phyloP scores from a whole-genome alignment of 2,113 vertebrate species.

The Dinomys branickii region DNA sequence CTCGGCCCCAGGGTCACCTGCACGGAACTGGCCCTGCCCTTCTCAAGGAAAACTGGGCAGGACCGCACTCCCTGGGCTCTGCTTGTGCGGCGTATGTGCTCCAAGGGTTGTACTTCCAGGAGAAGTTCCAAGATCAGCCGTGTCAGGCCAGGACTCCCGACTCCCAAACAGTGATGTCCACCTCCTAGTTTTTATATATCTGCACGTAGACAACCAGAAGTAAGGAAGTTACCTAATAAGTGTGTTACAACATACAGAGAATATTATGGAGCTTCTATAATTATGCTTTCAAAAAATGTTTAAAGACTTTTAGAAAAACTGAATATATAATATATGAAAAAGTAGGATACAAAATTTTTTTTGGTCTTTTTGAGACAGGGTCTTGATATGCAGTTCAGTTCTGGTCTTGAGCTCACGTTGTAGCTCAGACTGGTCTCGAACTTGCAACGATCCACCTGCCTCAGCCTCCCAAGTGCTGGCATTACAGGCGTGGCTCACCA shows the following conservation, averaged over 20 bases:
- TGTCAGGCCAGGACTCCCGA: background rate
- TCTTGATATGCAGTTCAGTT: too few species aligned
- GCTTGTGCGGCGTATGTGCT: background rate
- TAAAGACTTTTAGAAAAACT: background rate
- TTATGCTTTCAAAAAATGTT: background rate
- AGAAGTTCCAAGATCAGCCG: background rate
- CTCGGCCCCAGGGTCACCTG: too few species aligned
- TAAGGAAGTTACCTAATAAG: background rate
- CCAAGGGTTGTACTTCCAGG: background rate
- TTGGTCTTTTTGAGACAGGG: too few species aligned
- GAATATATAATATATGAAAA: background rate
- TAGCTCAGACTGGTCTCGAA: too few species aligned
- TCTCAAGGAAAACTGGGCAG: background rate
- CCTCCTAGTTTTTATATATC: background rate
- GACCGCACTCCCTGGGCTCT: too few species aligned
- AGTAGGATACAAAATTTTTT: too few species aligned
- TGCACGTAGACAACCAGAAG: background rate
- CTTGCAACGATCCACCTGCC: too few species aligned
- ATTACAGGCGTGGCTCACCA: too few species aligned
- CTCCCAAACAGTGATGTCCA: accelerated
- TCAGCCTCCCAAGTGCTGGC: too few species aligned
- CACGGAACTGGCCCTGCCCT: background rate
- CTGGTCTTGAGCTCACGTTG: too few species aligned
- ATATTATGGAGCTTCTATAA: background rate
- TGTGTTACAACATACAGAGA: background rate